Evolutionary conservation across 2,888 invertebrate species (phyloP).

Genomic region (Drosophila setosimentum): DNA sequence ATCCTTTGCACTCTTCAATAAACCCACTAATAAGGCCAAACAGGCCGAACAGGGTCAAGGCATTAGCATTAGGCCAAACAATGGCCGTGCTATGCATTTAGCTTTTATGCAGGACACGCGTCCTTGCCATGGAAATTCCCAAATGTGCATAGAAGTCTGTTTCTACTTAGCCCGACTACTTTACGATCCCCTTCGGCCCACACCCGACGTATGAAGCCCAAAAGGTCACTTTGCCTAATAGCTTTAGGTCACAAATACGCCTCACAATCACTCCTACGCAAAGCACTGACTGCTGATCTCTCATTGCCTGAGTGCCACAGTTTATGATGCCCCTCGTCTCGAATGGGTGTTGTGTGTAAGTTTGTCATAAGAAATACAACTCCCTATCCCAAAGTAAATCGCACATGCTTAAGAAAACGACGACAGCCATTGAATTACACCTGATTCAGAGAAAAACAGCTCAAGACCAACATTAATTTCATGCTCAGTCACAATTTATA

Average conservation of each 20-base stretch:
- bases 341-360: conserved; percentile 48
- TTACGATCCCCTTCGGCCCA: conserved; percentile 18
- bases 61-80: conserved; percentile 76
- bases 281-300: conserved; percentile 68
- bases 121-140: conserved; percentile 66
- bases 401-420: conserved; percentile 5
- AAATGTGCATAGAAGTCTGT: conserved; percentile 53
- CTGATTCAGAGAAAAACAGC: conserved; percentile 10
- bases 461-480: neutral
- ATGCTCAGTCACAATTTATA: neutral
- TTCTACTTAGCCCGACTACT: conserved; percentile 64
- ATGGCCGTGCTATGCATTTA: conserved; percentile 57
- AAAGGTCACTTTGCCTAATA: conserved; percentile 79
- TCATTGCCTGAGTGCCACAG: conserved; percentile 15
- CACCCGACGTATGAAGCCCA: conserved; percentile 9
- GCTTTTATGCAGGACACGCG: conserved; percentile 71
- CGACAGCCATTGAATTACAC: neutral
- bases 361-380: conserved; percentile 42
- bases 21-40: conserved; percentile 75
- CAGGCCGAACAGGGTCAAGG: conserved; percentile 56
- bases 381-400: conserved; percentile 21
- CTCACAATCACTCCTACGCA: conserved; percentile 75
- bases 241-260: conserved; percentile 76
- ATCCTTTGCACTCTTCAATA: conserved; percentile 52
- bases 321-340: conserved; percentile 32